Base-by-base conservation (phyloP, 1,140 invertebrate species). In the Cepaea nemoralis region DNA sequence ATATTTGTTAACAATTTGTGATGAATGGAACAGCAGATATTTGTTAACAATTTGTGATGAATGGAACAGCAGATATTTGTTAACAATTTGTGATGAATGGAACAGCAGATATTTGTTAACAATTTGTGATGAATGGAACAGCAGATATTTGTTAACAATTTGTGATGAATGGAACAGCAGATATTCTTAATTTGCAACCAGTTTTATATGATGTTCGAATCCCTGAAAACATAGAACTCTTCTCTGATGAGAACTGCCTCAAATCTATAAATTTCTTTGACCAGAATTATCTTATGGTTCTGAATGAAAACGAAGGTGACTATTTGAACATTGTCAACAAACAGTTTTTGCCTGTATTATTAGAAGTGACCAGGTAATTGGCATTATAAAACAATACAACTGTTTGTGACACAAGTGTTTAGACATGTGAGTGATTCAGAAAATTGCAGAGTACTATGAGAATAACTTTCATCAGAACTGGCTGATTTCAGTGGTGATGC, bases 401-500 rank as follows among this genome's bases (percentile, higher is more conserved):
- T 1, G 16, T 48, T 50, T 74, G 0, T 74, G 71, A 27, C 16
- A 12, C 19, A 19, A 0, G 33, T 42, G n/a, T 48, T 74, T 50
- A 45, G 71, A 2, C 71, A 40, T 27, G 71, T 74, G 5, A 74
- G 71, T 48, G 39, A 12, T 74, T 31, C 3, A 33, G 27, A 74
- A 74, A 33, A 45, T 74, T 3, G 35, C 16, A 27, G 42, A 74
- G 10, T 74, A 74, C 42, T 74, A 74, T 45, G n/a, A 48, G 5
- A 27, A 45, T 10, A 74, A 48, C 22, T 8, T 50, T 33, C 42
- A 77, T 19, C 27, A 37, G 19, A 63, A 24, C 22, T 63, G 27
- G 75, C 75, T 55, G 75, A 77, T n/a, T 77, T 77, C 39, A 8
- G 16, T 12, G 75, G 50, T 3, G 75, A 77, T 42, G 48, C 50